Evolutionary conservation across 1,140 invertebrate genomes (phyloP).

Genomic region (Hylyphantes graminicola): DNA sequence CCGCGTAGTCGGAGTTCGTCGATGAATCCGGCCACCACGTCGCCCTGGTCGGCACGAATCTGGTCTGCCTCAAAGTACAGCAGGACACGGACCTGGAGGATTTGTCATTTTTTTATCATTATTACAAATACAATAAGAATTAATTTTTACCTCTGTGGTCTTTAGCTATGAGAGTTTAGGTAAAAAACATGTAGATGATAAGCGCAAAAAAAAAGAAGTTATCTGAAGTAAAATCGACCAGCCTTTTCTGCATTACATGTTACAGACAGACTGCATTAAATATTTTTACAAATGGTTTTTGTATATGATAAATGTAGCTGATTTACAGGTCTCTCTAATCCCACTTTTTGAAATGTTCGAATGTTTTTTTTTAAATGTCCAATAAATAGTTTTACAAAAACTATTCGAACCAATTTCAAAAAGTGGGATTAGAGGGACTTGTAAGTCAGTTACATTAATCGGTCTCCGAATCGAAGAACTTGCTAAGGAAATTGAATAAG

Average conservation of each 20-base stretch:
- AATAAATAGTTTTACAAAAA: no score
- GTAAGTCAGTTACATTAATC: no score
- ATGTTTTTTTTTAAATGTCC: no score
- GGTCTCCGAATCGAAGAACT: no score
- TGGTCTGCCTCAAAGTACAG: slow-evolving; percentile 4
- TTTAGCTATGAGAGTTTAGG: slow-evolving; percentile 31
- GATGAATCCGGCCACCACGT: background rate
- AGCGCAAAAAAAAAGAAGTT: background rate
- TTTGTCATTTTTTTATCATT: slow-evolving; percentile 11
- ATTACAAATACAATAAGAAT: slow-evolving; percentile 24
- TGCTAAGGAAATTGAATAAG: no score
- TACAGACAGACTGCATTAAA: background rate
- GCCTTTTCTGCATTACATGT: background rate
- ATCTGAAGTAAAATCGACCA: background rate
- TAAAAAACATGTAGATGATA: background rate
- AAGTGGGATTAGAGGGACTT: no score
- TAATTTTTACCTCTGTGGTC: slow-evolving; percentile 25
- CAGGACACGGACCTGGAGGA: background rate
- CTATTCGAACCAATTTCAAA: no score
- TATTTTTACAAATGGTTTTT: no score
- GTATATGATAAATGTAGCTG: no score
- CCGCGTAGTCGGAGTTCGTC: slow-evolving; percentile 2
- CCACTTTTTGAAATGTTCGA: no score
- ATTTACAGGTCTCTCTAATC: no score
- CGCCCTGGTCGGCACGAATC: background rate